phyloP scores from a whole-genome alignment of 2,113 vertebrate genomes.

The Leptobrachium ailaonicum region DNA sequence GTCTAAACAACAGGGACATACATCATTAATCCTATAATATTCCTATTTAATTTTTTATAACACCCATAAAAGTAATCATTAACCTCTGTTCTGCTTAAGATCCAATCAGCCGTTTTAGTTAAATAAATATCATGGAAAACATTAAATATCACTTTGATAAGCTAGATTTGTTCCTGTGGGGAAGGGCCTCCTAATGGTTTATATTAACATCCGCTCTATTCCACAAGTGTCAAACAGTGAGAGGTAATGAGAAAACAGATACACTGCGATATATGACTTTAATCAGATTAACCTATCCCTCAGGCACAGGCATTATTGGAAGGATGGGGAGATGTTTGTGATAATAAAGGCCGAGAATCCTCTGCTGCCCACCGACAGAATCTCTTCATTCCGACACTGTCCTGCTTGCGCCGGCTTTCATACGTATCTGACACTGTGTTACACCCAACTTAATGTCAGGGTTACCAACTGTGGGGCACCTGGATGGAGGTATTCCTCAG shows the following conservation, averaged over 20 bases:
- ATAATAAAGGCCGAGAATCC: conserved; percentile 12
- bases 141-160: conserved; percentile 71
- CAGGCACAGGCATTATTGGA: conserved; percentile 35
- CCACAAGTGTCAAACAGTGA: conserved; percentile 63
- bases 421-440: too few species aligned
- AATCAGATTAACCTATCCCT: conserved; percentile 55
- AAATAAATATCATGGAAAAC: conserved; percentile 71
- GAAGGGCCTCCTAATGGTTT: conserved; percentile 60
- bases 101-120: conserved; percentile 72
- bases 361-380: background rate
- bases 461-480: too few species aligned
- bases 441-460: too few species aligned
- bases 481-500: too few species aligned
- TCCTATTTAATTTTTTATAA: conserved; percentile 71
- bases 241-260: conserved; percentile 53
- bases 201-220: conserved; percentile 64
- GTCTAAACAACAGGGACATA: conserved; percentile 69
- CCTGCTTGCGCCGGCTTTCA: background rate
- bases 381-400: background rate
- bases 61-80: conserved; percentile 73
- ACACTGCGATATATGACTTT: conserved; percentile 55
- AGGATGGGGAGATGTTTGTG: conserved; percentile 18
- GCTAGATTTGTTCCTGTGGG: conserved; percentile 64
- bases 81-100: conserved; percentile 72
- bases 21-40: conserved; percentile 76